Evolutionary conservation across 2,797 vertebrate species (phyloP).

Genomic region (Morus bassanus): DNA sequence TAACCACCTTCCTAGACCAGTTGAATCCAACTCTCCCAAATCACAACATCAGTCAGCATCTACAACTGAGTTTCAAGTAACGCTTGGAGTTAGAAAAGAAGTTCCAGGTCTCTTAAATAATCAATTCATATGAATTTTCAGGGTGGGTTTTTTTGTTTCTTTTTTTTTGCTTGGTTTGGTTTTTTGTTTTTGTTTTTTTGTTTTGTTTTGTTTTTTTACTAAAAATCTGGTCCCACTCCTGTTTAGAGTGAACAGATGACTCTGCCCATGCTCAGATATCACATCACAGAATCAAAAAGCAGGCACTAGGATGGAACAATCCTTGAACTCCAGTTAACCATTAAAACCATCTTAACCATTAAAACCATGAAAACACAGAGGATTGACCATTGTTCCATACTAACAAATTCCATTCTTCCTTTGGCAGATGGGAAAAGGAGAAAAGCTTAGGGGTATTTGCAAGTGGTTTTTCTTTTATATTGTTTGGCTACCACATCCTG

Average conservation of each 20-base stretch:
- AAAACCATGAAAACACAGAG: background rate
- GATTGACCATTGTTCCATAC: background rate
- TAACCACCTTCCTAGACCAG: background rate
- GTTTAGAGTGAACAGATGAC: background rate
- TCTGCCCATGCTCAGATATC: background rate
- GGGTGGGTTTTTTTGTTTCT: too few species aligned
- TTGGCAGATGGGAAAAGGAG: background rate
- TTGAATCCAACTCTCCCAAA: background rate
- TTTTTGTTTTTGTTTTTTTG: too few species aligned
- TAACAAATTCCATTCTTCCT: background rate
- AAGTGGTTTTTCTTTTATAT: background rate
- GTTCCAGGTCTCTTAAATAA: background rate
- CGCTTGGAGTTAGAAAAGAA: background rate
- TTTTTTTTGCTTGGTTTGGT: too few species aligned
- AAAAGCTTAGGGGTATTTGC: background rate
- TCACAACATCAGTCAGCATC: background rate
- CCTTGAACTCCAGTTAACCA: background rate
- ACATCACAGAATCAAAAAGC: background rate
- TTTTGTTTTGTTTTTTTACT: background rate
- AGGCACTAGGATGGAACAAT: background rate
- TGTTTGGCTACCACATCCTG: slow-evolving; percentile 20
- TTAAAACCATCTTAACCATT: background rate
- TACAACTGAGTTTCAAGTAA: background rate
- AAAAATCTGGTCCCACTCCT: background rate
- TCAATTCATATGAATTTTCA: background rate